These are phyloP conservation scores for Phylloscopus whistleri DNA, from an alignment of 2,113 vertebrate genomes.

Conservation along the genomic window DNA sequence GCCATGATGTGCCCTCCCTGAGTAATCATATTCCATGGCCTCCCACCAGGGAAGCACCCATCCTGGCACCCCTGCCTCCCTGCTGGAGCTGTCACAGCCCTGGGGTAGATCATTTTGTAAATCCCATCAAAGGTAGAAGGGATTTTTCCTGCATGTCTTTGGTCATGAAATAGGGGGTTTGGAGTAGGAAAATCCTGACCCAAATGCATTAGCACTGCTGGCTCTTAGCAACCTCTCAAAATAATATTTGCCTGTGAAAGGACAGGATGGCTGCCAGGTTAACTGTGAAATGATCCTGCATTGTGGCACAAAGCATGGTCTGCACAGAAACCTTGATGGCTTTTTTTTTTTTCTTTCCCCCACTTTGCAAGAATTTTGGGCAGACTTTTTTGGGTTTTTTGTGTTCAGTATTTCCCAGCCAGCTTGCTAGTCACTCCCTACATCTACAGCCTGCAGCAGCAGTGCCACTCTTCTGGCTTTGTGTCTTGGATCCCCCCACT, in stretches of 20 bases:
- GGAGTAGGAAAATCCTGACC: background rate
- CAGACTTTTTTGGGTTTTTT: background rate
- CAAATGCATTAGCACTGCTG: background rate
- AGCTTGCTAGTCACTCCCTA: background rate
- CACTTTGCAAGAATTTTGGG: background rate
- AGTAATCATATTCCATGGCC: accelerated
- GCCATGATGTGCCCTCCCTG: background rate
- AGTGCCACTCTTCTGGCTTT: background rate
- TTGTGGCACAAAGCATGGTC: accelerated
- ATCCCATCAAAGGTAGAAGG: background rate
- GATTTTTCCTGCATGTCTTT: background rate
- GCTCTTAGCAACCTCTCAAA: background rate
- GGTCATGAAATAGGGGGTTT: background rate
- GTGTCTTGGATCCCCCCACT: accelerated
- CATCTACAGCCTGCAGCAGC: background rate
- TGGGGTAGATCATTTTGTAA: background rate
- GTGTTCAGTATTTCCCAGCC: background rate
- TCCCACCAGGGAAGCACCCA: background rate
- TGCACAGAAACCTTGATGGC: background rate
- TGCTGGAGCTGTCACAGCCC: accelerated
- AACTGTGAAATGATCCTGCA: background rate
- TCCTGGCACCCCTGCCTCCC: background rate
- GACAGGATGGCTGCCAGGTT: background rate
- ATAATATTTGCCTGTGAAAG: background rate
- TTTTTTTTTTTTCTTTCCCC: background rate